Percentiles rank a stretch among this genome's conserved stretches.
phyloP scores from a whole-genome alignment of 2,797 vertebrate species.

The Enteromius anoplus region DNA sequence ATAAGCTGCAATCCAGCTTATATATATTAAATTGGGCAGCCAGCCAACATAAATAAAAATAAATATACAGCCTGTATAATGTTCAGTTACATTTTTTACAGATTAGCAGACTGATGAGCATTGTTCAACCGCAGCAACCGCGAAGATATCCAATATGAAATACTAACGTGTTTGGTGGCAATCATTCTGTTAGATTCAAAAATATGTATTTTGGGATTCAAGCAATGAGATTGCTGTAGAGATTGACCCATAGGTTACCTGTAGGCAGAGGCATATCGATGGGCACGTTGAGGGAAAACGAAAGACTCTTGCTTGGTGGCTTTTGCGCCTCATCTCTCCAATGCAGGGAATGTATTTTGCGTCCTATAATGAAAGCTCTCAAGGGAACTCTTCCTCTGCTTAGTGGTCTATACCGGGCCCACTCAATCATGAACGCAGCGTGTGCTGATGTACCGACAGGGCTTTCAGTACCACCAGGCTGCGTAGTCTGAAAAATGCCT shows the following conservation, averaged over 20 bases:
- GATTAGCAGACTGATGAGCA: slow-evolving; percentile 3
- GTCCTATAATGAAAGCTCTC: slow-evolving; percentile 78
- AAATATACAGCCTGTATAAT: background rate
- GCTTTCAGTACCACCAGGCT: slow-evolving; percentile 67
- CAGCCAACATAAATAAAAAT: background rate
- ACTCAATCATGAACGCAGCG: slow-evolving; percentile 69
- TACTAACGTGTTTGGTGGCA: slow-evolving; percentile 46
- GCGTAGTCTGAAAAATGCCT: slow-evolving; percentile 50
- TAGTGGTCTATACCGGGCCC: slow-evolving; percentile 72
- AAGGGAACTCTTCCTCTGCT: slow-evolving; percentile 71
- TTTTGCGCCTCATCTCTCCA: slow-evolving; percentile 49
- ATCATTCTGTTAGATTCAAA: slow-evolving; percentile 47
- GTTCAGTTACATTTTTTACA: slow-evolving; percentile 1
- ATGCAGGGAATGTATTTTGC: slow-evolving; percentile 74
- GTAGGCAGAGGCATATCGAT: slow-evolving; percentile 50
- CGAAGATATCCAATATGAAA: slow-evolving; percentile 37
- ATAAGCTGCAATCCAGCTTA: too few relatives aligned
- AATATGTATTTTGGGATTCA: slow-evolving; percentile 56
- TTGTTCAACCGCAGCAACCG: background rate
- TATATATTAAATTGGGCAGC: too few relatives aligned
- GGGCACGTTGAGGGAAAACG: slow-evolving; percentile 37
- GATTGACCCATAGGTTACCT: slow-evolving; percentile 55
- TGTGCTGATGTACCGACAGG: slow-evolving; percentile 59
- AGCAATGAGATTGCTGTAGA: slow-evolving; percentile 48
- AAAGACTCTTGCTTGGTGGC: slow-evolving; percentile 40